These are phyloP conservation scores for Diadophis punctatus DNA, from an alignment of 2,113 vertebrate species.

Conservation along the genomic window DNA sequence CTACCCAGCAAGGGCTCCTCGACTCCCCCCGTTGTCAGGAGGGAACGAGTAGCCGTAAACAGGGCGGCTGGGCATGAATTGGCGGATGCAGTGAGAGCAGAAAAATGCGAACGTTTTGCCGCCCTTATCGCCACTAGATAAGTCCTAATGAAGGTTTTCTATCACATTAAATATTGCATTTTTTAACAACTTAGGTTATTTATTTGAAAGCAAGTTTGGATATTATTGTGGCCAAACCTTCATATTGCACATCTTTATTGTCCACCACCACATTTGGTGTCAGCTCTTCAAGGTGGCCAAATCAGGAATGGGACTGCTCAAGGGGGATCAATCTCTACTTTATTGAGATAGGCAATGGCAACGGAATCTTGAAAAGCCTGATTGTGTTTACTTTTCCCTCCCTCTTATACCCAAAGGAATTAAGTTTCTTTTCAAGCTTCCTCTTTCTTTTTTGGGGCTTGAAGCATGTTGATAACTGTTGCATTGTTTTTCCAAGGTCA, in stretches of 20 bases:
- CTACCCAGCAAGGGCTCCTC: too few relatives aligned
- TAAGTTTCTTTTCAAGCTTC: neutral
- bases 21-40: too few relatives aligned
- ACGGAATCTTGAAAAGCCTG: neutral
- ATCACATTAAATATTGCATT: neutral
- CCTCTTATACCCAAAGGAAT: neutral
- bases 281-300: neutral
- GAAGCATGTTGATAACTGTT: neutral
- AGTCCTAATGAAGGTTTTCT: too few relatives aligned
- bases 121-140: too few relatives aligned
- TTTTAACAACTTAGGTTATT: neutral
- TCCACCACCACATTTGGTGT: neutral
- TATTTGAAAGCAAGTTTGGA: neutral
- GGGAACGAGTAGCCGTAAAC: too few relatives aligned
- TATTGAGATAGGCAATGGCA: neutral
- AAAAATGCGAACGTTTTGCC: too few relatives aligned
- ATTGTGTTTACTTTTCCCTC: neutral
- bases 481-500: neutral
- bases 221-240: neutral
- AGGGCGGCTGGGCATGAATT: too few relatives aligned
- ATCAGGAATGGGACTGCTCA: neutral
- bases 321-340: neutral
- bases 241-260: neutral
- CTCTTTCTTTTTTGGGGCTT: neutral
- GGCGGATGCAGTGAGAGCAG: too few relatives aligned